A percentile compares a stretch with the other conserved stretches of the same genome.
Evolutionary conservation across 2,888 invertebrate genomes (phyloP).

Genomic region (Cephus rjabovi): DNA sequence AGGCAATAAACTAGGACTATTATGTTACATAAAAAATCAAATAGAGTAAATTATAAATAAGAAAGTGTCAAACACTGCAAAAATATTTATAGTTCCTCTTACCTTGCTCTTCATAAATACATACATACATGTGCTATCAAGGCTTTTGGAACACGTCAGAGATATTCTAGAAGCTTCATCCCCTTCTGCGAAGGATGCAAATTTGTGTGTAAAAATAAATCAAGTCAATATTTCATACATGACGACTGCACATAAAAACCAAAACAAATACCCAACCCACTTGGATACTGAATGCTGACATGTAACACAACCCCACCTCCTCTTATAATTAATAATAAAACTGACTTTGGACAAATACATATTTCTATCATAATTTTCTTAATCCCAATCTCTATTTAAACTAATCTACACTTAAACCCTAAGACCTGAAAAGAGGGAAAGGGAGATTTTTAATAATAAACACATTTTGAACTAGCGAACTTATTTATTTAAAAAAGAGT

Average conservation of each 20-base stretch:
- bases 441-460: too few relatives aligned
- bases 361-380: too few relatives aligned
- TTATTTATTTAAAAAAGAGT: constrained; percentile 3
- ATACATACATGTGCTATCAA: background rate
- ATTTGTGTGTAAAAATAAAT: background rate
- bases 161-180: background rate
- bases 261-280: background rate
- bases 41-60: background rate
- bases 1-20: background rate
- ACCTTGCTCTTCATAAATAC: background rate
- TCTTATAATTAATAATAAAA: too few relatives aligned
- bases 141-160: background rate
- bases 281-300: background rate
- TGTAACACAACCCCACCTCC: background rate
- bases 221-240: background rate
- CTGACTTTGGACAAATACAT: too few relatives aligned
- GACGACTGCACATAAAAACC: background rate
- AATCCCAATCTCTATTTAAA: background rate
- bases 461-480: background rate
- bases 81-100: background rate
- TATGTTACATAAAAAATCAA: background rate
- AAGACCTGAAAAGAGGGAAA: background rate
- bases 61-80: background rate
- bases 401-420: background rate
- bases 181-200: background rate